Conservation (phyloP, 2,888 invertebrate genomes). For the Eumacrocentrus americanus region DNA sequence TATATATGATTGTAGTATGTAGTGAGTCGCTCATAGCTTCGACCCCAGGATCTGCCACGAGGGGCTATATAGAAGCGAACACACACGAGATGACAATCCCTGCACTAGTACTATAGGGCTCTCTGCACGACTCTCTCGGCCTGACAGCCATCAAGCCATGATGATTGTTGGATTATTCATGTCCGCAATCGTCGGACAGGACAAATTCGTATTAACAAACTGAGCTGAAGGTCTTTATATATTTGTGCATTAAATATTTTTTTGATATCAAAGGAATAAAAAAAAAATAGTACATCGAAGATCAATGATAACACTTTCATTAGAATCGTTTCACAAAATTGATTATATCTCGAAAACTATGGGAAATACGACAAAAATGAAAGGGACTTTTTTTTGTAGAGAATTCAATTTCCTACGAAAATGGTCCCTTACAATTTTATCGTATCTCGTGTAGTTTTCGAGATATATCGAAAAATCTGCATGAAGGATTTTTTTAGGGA, state of each 20-base stretch:
- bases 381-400: not conserved
- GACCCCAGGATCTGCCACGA: conserved; percentile 4
- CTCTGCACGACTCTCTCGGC: not conserved
- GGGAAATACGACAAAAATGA: not conserved
- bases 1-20: not conserved
- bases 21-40: not conserved
- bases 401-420: too few relatives aligned
- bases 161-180: not conserved
- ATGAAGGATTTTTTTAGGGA: too few relatives aligned
- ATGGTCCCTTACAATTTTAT: too few relatives aligned
- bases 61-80: not conserved
- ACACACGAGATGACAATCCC: not conserved
- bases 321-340: too few relatives aligned
- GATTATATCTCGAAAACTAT: not conserved
- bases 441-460: too few relatives aligned
- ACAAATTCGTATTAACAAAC: not conserved
- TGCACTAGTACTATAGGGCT: not conserved
- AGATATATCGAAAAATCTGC: too few relatives aligned
- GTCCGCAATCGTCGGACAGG: not conserved
- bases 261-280: not conserved
- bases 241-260: not conserved
- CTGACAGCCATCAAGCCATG: not conserved
- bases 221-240: not conserved
- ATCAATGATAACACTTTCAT: too few relatives aligned
- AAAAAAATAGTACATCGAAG: too few relatives aligned